phyloP scores from a whole-genome alignment of 2,797 vertebrate genomes.

The Protonibea diacanthus region DNA sequence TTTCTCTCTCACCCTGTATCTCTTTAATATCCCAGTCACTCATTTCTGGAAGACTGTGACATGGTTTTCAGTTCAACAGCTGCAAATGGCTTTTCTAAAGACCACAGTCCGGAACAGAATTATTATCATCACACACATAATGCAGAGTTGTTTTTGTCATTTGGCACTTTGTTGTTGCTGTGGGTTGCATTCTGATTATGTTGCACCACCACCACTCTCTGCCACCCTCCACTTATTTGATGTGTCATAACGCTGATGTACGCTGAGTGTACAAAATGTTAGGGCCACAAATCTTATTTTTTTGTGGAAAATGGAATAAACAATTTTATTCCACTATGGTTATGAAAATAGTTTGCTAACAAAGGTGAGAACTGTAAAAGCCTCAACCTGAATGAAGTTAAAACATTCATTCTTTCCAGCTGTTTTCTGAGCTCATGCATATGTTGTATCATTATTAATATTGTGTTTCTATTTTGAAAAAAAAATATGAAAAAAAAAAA shows the following conservation, averaged over 20 bases:
- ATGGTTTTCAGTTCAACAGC: conserved; percentile 61
- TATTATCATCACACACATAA: conserved; percentile 58
- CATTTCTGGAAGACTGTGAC: conserved; percentile 54
- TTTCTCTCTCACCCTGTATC: not conserved
- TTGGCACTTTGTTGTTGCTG: conserved; percentile 42
- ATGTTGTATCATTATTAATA: not conserved
- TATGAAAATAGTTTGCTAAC: not conserved
- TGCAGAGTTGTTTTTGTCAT: conserved; percentile 62
- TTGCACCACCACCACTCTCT: not conserved
- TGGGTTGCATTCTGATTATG: conserved; percentile 44
- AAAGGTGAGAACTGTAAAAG: not conserved
- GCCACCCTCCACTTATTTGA: conserved; percentile 23
- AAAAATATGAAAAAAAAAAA: conserved; percentile 2
- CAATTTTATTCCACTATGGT: not conserved
- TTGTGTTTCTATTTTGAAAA: conserved; percentile 30
- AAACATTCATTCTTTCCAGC: not conserved
- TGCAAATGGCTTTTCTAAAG: conserved; percentile 79
- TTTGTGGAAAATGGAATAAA: not conserved
- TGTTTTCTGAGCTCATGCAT: not conserved
- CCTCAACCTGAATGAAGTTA: not conserved
- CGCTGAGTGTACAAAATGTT: conserved; percentile 13
- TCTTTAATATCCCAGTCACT: conserved; percentile 52
- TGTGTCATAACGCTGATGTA: conserved; percentile 23
- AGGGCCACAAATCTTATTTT: not conserved
- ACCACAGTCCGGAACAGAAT: conserved; percentile 66